A percentile compares a stretch with the other conserved stretches of the same genome.
Evolutionary conservation across 53 echinoderm and acorn worm species (phyloP).

Genomic region (Henricia sp.): DNA sequence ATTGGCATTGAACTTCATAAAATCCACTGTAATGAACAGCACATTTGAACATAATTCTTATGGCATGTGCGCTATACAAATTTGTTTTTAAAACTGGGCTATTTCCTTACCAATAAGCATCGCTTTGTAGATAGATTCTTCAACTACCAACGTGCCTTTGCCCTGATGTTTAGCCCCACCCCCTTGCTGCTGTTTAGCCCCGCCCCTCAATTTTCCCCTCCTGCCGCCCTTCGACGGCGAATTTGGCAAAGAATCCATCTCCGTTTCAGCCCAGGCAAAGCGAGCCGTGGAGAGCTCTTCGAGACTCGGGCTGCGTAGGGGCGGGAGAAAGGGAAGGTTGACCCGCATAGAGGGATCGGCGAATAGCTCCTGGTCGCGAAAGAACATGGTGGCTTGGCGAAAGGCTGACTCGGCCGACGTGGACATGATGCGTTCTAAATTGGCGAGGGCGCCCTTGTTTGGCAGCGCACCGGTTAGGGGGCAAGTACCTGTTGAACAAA

Average conservation of each 20-base stretch:
- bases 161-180: neutral
- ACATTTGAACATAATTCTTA: too few species aligned
- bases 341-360: constrained; percentile 93
- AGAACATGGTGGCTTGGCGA: constrained; percentile 93
- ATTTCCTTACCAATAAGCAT: constrained; percentile 85
- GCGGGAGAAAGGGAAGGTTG: constrained; percentile 87
- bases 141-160: constrained; percentile 81
- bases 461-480: constrained; percentile 42
- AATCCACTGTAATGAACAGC: too few species aligned
- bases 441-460: constrained; percentile 26
- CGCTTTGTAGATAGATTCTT: constrained; percentile 91
- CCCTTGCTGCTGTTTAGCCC: constrained; percentile 29
- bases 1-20: too few species aligned
- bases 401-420: constrained; percentile 93
- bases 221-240: constrained; percentile 17
- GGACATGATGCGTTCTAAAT: constrained; percentile 79
- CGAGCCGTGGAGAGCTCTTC: constrained; percentile 92
- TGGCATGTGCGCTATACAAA: too few species aligned
- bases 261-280: constrained; percentile 89
- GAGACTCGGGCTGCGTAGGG: constrained; percentile 85
- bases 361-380: constrained; percentile 91
- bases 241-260: neutral
- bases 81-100: too few species aligned
- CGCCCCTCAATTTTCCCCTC: constrained; percentile 56
- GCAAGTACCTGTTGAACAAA: constrained; percentile 19